A percentile compares a stretch with the other conserved stretches of the same genome.
Evolutionary conservation across 2,888 invertebrate species (phyloP).

Genomic region (Micoletzkya japonica): DNA sequence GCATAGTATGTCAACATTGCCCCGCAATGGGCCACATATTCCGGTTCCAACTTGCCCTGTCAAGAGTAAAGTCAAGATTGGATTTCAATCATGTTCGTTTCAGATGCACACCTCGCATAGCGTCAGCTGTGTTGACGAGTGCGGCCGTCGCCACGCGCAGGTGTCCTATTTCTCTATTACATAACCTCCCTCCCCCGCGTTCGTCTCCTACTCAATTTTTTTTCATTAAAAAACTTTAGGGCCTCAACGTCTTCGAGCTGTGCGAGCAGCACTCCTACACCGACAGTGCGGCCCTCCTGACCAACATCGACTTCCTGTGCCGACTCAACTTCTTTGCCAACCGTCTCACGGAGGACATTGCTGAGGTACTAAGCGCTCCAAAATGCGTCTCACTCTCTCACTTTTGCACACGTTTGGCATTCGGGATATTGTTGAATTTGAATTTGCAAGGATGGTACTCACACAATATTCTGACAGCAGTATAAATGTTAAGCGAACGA

Average conservation of each 20-base stretch:
- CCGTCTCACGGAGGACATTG: slow-evolving; percentile 58
- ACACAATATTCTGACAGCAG: too few species aligned
- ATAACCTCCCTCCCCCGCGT: neutral
- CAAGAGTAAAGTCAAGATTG: too few species aligned
- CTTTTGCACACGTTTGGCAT: too few species aligned
- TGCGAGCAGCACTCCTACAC: slow-evolving; percentile 50
- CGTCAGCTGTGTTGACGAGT: slow-evolving; percentile 27
- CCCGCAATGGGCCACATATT: too few species aligned
- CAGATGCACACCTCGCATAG: slow-evolving; percentile 25
- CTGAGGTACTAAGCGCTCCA: slow-evolving; percentile 45
- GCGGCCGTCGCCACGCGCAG: slow-evolving; percentile 10
- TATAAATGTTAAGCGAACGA: too few species aligned
- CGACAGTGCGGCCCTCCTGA: slow-evolving; percentile 41
- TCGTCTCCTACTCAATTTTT: neutral
- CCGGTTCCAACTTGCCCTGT: too few species aligned
- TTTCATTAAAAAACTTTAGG: too few species aligned
- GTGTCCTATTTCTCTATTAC: neutral
- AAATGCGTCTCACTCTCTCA: neutral
- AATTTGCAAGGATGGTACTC: neutral
- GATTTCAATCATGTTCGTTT: neutral
- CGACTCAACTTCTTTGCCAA: slow-evolving; percentile 60
- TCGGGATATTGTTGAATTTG: neutral
- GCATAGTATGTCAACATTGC: too few species aligned
- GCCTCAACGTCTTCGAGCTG: slow-evolving; percentile 22
- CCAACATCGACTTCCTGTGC: slow-evolving; percentile 56